phyloP scores from a whole-genome alignment of 2,797 vertebrate species.

The Pipistrellus pygmaeus region DNA sequence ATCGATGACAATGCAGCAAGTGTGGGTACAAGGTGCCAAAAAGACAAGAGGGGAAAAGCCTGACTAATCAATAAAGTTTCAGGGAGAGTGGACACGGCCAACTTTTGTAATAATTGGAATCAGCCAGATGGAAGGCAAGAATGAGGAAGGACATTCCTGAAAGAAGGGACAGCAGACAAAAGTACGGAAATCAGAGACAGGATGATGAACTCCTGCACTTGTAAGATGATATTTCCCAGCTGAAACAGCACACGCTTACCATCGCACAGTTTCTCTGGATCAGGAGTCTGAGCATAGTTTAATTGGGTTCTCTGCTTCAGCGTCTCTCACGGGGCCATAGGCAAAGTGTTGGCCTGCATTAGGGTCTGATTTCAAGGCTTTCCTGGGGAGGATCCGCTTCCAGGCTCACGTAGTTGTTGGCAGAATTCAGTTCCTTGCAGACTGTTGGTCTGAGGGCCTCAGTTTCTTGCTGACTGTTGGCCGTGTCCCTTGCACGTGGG shows the following conservation, averaged over 20 bases:
- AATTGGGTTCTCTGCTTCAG: neutral
- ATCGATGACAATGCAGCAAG: neutral
- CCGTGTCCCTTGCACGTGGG: neutral
- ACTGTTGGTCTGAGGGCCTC: too few species aligned
- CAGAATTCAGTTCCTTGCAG: neutral
- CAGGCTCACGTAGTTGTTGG: neutral
- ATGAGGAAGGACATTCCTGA: neutral
- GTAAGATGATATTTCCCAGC: neutral
- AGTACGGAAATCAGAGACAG: neutral
- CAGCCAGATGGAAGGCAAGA: too few species aligned
- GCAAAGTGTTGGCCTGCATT: neutral
- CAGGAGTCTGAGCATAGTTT: neutral
- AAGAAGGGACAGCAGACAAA: neutral
- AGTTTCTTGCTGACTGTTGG: neutral
- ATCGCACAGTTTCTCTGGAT: neutral
- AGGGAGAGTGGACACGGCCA: neutral
- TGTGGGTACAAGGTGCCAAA: fast-evolving
- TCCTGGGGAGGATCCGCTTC: neutral
- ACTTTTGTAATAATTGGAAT: neutral
- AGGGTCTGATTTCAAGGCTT: neutral
- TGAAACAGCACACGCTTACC: neutral
- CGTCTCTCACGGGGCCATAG: neutral
- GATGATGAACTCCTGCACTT: neutral
- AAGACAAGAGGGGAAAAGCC: neutral
- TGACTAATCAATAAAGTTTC: neutral